phyloP scores from a whole-genome alignment of 2,888 invertebrate species.

The Melieria omissa region DNA sequence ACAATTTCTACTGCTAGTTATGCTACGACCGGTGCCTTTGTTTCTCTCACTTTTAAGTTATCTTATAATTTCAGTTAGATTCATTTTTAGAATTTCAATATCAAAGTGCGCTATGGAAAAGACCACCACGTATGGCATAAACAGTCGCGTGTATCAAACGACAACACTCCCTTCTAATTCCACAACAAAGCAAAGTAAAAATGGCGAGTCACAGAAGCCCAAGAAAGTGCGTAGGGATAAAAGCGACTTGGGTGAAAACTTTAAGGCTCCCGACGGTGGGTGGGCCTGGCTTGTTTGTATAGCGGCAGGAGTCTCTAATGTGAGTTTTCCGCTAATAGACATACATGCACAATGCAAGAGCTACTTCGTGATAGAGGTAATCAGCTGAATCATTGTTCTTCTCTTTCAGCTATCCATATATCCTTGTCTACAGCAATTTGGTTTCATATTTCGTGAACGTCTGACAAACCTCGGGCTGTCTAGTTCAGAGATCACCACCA shows the following conservation, averaged over 20 bases:
- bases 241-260: slow-evolving; percentile 68
- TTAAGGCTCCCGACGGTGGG: slow-evolving; percentile 79
- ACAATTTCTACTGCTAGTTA: too few relatives aligned
- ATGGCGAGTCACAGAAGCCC: slow-evolving; percentile 21
- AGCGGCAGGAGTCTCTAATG: slow-evolving; percentile 79
- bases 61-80: too few relatives aligned
- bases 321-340: slow-evolving; percentile 66
- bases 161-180: slow-evolving; percentile 51
- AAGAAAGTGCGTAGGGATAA: slow-evolving; percentile 65
- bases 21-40: too few relatives aligned
- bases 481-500: slow-evolving; percentile 76
- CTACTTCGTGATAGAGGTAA: neutral
- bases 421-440: slow-evolving; percentile 78
- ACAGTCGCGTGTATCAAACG: slow-evolving; percentile 49
- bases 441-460: slow-evolving; percentile 76
- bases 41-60: too few relatives aligned
- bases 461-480: slow-evolving; percentile 72
- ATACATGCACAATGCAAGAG: neutral
- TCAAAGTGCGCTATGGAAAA: slow-evolving; percentile 28
- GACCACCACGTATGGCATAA: slow-evolving; percentile 9
- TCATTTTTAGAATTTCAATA: neutral
- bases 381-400: slow-evolving; percentile 44
- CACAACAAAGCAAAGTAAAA: slow-evolving; percentile 29
- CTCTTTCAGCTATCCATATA: slow-evolving; percentile 72
- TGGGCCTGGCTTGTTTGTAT: slow-evolving; percentile 80